Percentiles rank a stretch among this genome's conserved stretches.
Conservation (phyloP, 2,888 invertebrate genomes). For the Phengaris alcon region DNA sequence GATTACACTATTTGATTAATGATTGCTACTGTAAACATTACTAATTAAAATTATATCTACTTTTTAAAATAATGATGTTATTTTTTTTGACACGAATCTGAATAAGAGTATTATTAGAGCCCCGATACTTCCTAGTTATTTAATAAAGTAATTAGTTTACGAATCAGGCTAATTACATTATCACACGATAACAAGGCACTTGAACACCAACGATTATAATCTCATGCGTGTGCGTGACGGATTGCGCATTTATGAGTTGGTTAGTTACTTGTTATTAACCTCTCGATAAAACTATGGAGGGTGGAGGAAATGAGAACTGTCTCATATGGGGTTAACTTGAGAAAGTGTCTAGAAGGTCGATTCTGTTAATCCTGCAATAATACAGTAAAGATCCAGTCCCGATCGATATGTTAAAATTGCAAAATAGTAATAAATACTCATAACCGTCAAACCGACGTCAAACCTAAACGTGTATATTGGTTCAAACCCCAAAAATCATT, state of each 20-base stretch:
- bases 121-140: neutral
- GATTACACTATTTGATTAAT: neutral
- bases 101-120: neutral
- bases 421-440: too few species aligned
- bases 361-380: too few species aligned
- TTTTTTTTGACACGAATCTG: neutral
- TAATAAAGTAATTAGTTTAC: neutral
- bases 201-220: slow-evolving; percentile 21
- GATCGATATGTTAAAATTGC: too few species aligned
- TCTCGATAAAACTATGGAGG: neutral
- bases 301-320: too few species aligned
- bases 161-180: slow-evolving; percentile 20
- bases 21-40: neutral
- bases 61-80: neutral
- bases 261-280: neutral
- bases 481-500: too few species aligned
- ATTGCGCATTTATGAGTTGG: slow-evolving; percentile 7
- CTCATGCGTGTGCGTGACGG: slow-evolving; percentile 18
- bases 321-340: too few species aligned
- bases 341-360: too few species aligned
- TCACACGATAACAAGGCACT: slow-evolving; percentile 12
- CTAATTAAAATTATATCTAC: neutral
- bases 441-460: too few species aligned
- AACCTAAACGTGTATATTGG: too few species aligned
- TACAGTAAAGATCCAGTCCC: too few species aligned